phyloP scores from a whole-genome alignment of 2,113 vertebrate species.

The Illadopsis cleaveri region DNA sequence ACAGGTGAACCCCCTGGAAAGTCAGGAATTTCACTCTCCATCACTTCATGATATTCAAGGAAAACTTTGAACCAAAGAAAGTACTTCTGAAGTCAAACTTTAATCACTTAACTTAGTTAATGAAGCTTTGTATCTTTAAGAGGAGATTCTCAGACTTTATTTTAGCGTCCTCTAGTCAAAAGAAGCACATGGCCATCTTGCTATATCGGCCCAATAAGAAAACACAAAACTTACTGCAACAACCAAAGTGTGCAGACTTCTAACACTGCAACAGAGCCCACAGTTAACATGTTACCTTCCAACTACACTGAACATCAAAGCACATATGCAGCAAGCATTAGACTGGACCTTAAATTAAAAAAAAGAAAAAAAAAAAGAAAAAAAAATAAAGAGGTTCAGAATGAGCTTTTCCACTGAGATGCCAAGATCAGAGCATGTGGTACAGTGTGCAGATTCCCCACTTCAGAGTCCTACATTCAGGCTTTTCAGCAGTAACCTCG shows the following conservation, averaged over 20 bases:
- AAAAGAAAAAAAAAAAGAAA: neutral
- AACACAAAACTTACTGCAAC: neutral
- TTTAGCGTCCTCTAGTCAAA: neutral
- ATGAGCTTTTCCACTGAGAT: neutral
- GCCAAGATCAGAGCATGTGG: neutral
- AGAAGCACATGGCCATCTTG: neutral
- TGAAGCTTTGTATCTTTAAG: neutral
- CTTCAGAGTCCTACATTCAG: fast-evolving
- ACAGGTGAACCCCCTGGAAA: neutral
- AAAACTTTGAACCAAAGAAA: fast-evolving
- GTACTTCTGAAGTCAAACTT: neutral
- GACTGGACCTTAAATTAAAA: neutral
- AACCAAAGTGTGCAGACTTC: neutral
- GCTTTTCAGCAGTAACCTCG: neutral
- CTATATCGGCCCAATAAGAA: fast-evolving
- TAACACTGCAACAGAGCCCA: neutral
- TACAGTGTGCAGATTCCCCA: neutral
- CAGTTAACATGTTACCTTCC: neutral
- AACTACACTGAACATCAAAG: neutral
- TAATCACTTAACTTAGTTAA: neutral
- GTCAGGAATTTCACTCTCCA: neutral
- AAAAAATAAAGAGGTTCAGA: neutral
- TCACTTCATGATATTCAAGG: neutral
- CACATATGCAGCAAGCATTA: fast-evolving
- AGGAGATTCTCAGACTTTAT: neutral